Percentiles rank a stretch among this genome's conserved stretches.
Evolutionary conservation across 2,888 invertebrate genomes (phyloP).

Genomic region (Phengaris arion): DNA sequence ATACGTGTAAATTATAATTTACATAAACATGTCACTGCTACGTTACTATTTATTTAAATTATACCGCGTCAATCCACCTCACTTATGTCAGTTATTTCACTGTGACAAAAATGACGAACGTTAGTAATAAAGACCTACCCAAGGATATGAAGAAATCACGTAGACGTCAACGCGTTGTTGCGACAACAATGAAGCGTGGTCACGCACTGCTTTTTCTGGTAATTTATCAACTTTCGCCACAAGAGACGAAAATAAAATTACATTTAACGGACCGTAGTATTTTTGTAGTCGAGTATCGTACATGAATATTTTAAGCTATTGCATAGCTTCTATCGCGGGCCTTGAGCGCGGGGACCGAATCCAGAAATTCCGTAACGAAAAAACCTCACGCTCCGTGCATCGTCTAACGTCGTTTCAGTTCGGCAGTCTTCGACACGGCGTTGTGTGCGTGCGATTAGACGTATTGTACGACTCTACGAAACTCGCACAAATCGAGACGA

Average conservation of each 20-base stretch:
- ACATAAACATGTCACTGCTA: constrained; percentile 11
- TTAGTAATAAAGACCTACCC: constrained; percentile 32
- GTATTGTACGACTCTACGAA: too few relatives aligned
- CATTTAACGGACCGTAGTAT: background rate
- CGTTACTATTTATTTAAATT: constrained; percentile 19
- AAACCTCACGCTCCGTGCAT: too few relatives aligned
- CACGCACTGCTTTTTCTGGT: constrained; percentile 43
- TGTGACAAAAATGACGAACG: constrained; percentile 14
- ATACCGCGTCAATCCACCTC: constrained; percentile 13
- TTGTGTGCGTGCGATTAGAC: too few relatives aligned
- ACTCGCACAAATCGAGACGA: too few relatives aligned
- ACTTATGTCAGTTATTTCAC: constrained; percentile 9
- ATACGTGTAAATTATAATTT: constrained; percentile 11
- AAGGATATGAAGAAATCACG: constrained; percentile 44
- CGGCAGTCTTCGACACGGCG: too few relatives aligned
- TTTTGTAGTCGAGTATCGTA: background rate
- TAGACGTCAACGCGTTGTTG: constrained; percentile 42
- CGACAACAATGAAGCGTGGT: constrained; percentile 45
- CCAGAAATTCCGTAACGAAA: too few relatives aligned
- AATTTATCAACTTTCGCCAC: constrained; percentile 40
- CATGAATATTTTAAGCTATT: too few relatives aligned
- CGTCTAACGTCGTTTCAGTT: too few relatives aligned
- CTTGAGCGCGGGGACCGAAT: too few relatives aligned
- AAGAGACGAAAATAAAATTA: constrained; percentile 32
- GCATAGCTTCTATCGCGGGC: too few relatives aligned